Base-by-base conservation (phyloP, 2,888 invertebrate species). In the Trachelus tabidus region DNA sequence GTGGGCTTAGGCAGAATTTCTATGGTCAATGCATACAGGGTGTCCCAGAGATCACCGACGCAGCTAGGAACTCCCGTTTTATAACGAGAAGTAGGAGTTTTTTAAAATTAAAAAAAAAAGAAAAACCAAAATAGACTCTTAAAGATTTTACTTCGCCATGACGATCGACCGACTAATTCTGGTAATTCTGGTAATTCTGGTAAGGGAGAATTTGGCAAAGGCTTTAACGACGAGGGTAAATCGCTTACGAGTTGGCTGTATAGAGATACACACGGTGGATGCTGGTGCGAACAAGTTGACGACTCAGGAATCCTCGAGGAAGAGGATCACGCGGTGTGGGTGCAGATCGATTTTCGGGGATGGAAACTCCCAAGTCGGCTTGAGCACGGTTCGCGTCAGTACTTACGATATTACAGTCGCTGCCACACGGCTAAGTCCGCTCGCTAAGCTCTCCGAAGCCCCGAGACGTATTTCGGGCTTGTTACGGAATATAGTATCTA, bases 381-480 rank as follows among this genome's bases (percentile, higher is more conserved):
- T 56, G 56, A 56, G 56, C 56, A 23, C 56, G 56, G 56, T 56
- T 56, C 56, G 56, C 56, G 56, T 56, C 31, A 34, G 71, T 71
- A 71, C 31, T 33, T 31, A 71, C 71, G 71, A 34, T 71, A 71
- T 31, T 71, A 71, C 31, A 56, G 56, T 56, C 56, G 56, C 56
- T 56, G 23, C 56, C 56, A 9, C 56, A 71, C 71, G 33, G 71
- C 74, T 74, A 74, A 74, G 74, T 35, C 74, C 74, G 34, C 35
- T 15, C 37, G 34, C 74, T 74, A 74, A 74, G 74, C 74, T 74
- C 74, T 35, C 74, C n/a, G 37, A 74, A 74, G 74, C 74, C 74
- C 37, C 74, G 74, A 37, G 74, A 74, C 35, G 74, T 74, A 71
- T 34, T 23, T 71, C 71, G 71, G 71, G 15, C 34, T 34, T 34